Percentiles rank a stretch among this genome's conserved stretches.
Evolutionary conservation across 2,888 invertebrate species (phyloP).

Genomic region (Caenorhabditis sulstoni): DNA sequence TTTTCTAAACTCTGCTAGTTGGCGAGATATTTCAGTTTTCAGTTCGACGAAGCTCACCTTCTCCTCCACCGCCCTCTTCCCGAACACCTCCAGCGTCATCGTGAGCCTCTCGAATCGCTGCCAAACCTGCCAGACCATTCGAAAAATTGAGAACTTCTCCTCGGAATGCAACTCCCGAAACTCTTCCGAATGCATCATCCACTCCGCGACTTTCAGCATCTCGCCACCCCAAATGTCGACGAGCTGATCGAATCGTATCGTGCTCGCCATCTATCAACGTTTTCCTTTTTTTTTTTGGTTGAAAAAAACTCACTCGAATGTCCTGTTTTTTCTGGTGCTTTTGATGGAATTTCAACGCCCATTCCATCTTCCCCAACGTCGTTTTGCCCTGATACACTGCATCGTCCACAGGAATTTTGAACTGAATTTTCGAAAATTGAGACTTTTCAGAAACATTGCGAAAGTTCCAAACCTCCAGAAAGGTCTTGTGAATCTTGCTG

Average conservation of each 20-base stretch:
- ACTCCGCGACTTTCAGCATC: constrained; percentile 57
- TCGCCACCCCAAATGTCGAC: constrained; percentile 44
- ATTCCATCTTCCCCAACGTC: constrained; percentile 52
- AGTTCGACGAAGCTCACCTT: constrained; percentile 23
- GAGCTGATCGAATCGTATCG: constrained; percentile 36
- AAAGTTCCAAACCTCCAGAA: constrained; percentile 35
- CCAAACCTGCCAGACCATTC: constrained; percentile 55
- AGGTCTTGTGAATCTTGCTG: constrained; percentile 36
- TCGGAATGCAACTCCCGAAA: constrained; percentile 55
- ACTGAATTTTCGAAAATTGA: too few species aligned
- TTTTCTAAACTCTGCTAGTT: too few species aligned
- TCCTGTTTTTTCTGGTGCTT: constrained; percentile 38
- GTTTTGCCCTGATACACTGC: constrained; percentile 23
- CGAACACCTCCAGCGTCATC: constrained; percentile 59
- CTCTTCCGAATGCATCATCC: constrained; percentile 63
- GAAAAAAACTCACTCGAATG: constrained; percentile 17
- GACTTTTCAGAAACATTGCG: too few species aligned
- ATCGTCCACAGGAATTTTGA: constrained; percentile 40
- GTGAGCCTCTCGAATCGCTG: constrained; percentile 56
- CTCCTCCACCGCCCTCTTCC: constrained; percentile 40
- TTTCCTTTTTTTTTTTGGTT: too few species aligned
- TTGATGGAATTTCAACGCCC: constrained; percentile 42
- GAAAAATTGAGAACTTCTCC: constrained; percentile 64
- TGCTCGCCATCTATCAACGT: constrained; percentile 20
- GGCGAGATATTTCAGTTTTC: too few species aligned